phyloP scores from a whole-genome alignment of 2,797 vertebrate species.

The Sebastes taczanowskii region DNA sequence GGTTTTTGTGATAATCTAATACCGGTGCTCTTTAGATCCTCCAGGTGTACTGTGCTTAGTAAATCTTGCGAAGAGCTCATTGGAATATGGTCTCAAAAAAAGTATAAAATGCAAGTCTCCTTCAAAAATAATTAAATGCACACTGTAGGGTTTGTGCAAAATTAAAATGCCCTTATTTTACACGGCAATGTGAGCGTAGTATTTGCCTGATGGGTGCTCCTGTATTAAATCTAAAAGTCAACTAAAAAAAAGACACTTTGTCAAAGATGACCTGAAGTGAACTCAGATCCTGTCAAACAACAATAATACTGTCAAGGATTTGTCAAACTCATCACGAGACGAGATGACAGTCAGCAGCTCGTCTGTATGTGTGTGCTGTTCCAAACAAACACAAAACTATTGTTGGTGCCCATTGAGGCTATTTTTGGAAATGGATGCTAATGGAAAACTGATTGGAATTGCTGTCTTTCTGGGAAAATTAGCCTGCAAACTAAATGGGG shows the following conservation, averaged over 20 bases:
- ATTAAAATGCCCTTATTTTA: background rate
- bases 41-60: background rate
- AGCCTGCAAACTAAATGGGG: background rate
- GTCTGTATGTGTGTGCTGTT: background rate
- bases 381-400: background rate
- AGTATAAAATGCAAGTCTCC: background rate
- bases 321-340: background rate
- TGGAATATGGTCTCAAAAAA: background rate
- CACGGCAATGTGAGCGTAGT: background rate
- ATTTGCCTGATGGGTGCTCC: background rate
- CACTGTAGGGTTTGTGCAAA: background rate
- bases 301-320: background rate
- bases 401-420: background rate
- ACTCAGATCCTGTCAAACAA: background rate
- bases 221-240: background rate
- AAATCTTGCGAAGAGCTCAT: background rate
- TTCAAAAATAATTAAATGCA: background rate
- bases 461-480: background rate
- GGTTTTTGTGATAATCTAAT: background rate
- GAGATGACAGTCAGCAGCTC: background rate
- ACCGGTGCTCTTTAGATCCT: background rate
- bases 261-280: background rate
- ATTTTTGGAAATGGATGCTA: background rate
- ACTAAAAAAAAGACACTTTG: background rate
- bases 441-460: background rate